These are phyloP conservation scores for Pyrocoelia pectoralis DNA, from an alignment of 2,888 invertebrate genomes.

Conservation along the genomic window DNA sequence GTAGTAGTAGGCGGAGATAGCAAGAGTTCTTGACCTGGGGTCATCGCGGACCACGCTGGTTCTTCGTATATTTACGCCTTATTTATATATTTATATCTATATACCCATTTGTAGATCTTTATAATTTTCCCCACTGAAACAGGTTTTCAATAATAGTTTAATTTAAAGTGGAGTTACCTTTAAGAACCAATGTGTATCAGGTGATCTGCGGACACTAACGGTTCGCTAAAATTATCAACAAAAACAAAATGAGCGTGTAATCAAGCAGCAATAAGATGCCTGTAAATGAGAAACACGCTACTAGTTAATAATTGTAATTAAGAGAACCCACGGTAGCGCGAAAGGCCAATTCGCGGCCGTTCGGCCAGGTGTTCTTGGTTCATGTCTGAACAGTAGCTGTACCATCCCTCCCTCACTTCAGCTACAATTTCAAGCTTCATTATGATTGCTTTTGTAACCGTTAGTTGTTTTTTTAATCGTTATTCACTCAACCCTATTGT, in stretches of 20 bases:
- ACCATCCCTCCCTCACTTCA: constrained; percentile 43
- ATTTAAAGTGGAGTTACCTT: constrained; percentile 42
- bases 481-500: constrained; percentile 16
- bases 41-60: constrained; percentile 58
- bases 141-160: constrained; percentile 45
- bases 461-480: constrained; percentile 35
- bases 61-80: constrained; percentile 52
- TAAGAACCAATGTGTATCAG: not conserved
- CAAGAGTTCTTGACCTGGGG: constrained; percentile 62
- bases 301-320: constrained; percentile 59
- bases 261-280: constrained; percentile 43
- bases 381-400: constrained; percentile 55
- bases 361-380: constrained; percentile 53
- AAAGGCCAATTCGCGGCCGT: constrained; percentile 37
- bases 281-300: constrained; percentile 55
- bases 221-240: constrained; percentile 40
- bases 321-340: constrained; percentile 52
- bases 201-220: not conserved
- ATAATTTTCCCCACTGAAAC: constrained; percentile 48
- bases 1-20: constrained; percentile 60
- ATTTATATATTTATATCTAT: constrained; percentile 53
- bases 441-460: constrained; percentile 41
- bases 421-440: constrained; percentile 45
- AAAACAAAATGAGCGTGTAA: constrained; percentile 38
- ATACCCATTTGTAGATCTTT: constrained; percentile 40